Conservation (phyloP, 2,113 vertebrate genomes). For the Callionymus lyra region DNA sequence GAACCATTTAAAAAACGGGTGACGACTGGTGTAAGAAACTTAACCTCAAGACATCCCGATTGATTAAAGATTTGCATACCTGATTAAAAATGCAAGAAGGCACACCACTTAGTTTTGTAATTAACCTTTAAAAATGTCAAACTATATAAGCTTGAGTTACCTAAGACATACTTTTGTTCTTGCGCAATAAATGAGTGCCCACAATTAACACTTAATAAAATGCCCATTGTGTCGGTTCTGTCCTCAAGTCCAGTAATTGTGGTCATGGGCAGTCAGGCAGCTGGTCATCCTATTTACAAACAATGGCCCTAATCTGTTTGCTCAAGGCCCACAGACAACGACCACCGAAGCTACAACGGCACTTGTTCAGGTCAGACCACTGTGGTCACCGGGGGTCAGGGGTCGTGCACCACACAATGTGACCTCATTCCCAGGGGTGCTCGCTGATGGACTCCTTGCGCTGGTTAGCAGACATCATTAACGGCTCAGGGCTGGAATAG, state of each 20-base stretch:
- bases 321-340: constrained; percentile 40
- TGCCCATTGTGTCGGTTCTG: constrained; percentile 17
- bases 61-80: too few species aligned
- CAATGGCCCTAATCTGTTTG: constrained; percentile 53
- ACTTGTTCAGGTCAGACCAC: constrained; percentile 42
- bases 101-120: too few species aligned
- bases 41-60: too few species aligned
- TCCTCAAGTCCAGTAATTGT: constrained; percentile 34
- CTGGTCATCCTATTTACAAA: constrained; percentile 47
- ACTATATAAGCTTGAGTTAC: too few species aligned
- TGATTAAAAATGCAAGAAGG: too few species aligned
- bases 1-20: too few species aligned
- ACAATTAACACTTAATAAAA: too few species aligned
- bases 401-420: constrained; percentile 34
- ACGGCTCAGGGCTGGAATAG: constrained; percentile 19
- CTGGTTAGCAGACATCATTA: constrained; percentile 46
- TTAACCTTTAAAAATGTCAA: too few species aligned
- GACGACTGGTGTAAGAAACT: too few species aligned
- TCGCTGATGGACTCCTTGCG: constrained; percentile 33
- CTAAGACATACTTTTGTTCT: too few species aligned
- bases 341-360: constrained; percentile 40
- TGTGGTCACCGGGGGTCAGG: constrained; percentile 47
- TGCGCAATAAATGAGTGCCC: too few species aligned
- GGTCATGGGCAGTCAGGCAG: constrained; percentile 26
- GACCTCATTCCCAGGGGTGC: constrained; percentile 57